Percentiles rank a stretch among this genome's conserved stretches.
These are phyloP conservation scores for Scaptomyza caliginosa DNA, from an alignment of 2,888 invertebrate species.

Conservation along the genomic window DNA sequence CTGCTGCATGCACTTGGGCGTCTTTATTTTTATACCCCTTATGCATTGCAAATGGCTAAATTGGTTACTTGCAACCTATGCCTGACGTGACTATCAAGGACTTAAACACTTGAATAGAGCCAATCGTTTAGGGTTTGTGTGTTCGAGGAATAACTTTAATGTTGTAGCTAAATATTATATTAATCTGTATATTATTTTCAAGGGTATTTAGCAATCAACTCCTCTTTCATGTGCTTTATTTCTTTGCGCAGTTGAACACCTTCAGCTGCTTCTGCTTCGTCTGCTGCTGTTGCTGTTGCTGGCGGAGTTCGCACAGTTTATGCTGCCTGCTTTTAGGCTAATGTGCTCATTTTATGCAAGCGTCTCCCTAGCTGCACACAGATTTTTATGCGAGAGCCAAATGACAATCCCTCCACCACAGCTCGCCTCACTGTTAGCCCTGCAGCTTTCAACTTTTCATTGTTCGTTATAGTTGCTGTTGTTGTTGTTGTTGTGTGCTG, in stretches of 20 bases:
- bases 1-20: slow-evolving; percentile 33
- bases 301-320: slow-evolving; percentile 37
- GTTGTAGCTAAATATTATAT: too few species aligned
- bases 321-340: slow-evolving; percentile 67
- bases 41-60: neutral
- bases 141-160: too few species aligned
- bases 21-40: slow-evolving; percentile 31
- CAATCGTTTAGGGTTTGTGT: neutral
- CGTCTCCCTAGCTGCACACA: slow-evolving; percentile 33
- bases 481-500: slow-evolving; percentile 20
- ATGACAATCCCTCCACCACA: neutral
- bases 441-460: slow-evolving; percentile 50
- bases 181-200: neutral
- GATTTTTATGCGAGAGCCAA: slow-evolving; percentile 53
- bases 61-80: neutral
- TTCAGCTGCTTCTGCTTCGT: slow-evolving; percentile 14
- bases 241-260: slow-evolving; percentile 50
- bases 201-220: slow-evolving; percentile 12
- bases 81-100: neutral
- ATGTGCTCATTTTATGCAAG: slow-evolving; percentile 67
- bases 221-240: slow-evolving; percentile 24
- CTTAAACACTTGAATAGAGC: neutral
- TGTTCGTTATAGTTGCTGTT: slow-evolving; percentile 44
- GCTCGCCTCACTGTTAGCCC: slow-evolving; percentile 12
- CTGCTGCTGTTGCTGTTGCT: slow-evolving; percentile 6